phyloP scores from a whole-genome alignment of 1,140 invertebrate genomes.

The Berghia stephanieae region DNA sequence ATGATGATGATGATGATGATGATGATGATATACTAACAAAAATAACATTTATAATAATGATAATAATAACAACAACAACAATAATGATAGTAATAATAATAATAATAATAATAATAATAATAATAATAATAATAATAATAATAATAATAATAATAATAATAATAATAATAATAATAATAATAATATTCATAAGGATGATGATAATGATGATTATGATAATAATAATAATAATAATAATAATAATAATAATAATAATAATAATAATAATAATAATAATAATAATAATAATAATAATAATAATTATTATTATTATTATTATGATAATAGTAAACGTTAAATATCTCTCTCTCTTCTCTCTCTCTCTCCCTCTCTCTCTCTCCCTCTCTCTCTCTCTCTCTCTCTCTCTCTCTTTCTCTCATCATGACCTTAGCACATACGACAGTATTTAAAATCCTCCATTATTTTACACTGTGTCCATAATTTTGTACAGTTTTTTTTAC shows the following conservation, averaged over 20 bases:
- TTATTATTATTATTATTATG: background rate
- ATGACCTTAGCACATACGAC: slow-evolving; percentile 89
- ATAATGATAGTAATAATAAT: background rate
- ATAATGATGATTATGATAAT: too few species aligned
- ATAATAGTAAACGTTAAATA: background rate
- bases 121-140: background rate
- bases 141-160: background rate
- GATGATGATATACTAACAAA: too few species aligned
- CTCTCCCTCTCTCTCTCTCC: slow-evolving; percentile 26
- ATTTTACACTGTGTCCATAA: background rate
- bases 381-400: slow-evolving; percentile 25
- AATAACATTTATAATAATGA: too few species aligned
- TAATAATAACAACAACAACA: background rate
- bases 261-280: background rate
- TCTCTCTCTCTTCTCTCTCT: background rate
- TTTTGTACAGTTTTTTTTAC: too few species aligned
- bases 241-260: background rate
- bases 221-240: background rate
- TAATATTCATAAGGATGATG: too few species aligned
- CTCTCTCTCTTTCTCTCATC: slow-evolving; percentile 20
- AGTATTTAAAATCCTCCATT: slow-evolving; percentile 62
- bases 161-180: background rate
- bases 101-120: background rate
- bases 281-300: background rate
- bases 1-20: too few species aligned